Percentiles rank a stretch among this genome's conserved stretches.
Conservation (phyloP, 30 jellyfish, hydroid and myxozoan genomes). For the Aurelia aurita complex sp. Pacific region DNA sequence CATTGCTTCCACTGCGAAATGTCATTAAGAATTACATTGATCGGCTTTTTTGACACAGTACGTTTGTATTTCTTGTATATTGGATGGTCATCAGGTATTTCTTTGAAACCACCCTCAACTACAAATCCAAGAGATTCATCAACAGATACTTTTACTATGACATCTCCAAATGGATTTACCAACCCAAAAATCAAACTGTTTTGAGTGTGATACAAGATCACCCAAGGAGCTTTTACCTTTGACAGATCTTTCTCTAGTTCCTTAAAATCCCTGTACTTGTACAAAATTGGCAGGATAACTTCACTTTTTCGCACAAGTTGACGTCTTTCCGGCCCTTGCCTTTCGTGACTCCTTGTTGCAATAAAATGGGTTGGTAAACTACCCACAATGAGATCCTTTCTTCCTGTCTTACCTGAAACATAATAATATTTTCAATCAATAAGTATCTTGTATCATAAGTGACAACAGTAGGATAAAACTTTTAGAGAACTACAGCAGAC, state of each 20-base stretch:
- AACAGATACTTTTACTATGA: no score
- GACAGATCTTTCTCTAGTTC: constrained; percentile 9
- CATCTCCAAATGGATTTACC: no score
- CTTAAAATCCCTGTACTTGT: constrained; percentile 43
- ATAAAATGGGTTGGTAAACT: constrained; percentile 34
- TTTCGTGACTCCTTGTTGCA: constrained; percentile 27
- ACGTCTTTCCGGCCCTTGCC: constrained; percentile 29
- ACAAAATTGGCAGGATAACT: constrained; percentile 25
- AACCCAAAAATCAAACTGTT: no score
- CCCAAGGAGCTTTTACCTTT: constrained; percentile 39
- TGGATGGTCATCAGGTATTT: no score
- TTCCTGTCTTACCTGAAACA: constrained; percentile 43
- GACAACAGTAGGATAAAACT: no score
- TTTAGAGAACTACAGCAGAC: no score
- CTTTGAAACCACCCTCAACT: no score
- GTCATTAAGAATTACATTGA: no score
- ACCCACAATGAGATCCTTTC: constrained; percentile 44
- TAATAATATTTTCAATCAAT: not conserved
- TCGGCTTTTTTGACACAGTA: no score
- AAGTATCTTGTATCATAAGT: not conserved
- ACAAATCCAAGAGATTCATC: no score
- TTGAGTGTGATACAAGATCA: not conserved
- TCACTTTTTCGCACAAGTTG: constrained; percentile 22
- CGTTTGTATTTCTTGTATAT: no score
- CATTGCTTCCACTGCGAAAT: no score